Percentiles rank a stretch among this genome's conserved stretches.
Evolutionary conservation across 2,113 vertebrate species (phyloP).

Genomic region (Sisor rabdophorus): DNA sequence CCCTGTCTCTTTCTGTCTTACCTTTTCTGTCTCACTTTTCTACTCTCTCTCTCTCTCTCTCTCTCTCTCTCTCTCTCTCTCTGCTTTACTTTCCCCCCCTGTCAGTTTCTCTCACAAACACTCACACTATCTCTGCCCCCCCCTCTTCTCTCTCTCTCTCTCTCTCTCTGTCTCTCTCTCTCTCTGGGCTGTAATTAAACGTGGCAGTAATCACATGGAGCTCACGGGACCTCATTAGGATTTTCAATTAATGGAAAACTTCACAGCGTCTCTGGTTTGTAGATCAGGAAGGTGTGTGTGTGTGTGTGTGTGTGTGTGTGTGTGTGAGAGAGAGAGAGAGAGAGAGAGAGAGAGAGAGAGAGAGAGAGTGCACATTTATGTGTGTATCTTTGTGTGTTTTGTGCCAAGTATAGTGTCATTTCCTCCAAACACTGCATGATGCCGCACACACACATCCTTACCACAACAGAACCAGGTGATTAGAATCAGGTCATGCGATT

Average conservation of each 20-base stretch:
- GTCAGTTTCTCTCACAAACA: conserved; percentile 38
- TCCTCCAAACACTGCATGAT: not conserved
- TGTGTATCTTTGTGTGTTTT: conserved; percentile 19
- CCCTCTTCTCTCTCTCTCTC: conserved; percentile 52
- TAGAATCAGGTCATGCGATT: no score
- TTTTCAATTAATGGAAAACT: conserved; percentile 76
- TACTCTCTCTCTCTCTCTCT: conserved; percentile 45
- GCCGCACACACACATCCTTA: not conserved
- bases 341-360: no score
- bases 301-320: no score
- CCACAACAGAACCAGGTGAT: no score
- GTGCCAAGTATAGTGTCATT: conserved; percentile 59
- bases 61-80: conserved; percentile 48
- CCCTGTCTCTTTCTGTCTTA: conserved; percentile 36
- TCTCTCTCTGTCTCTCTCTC: conserved; percentile 56
- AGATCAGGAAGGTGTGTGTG: conserved; percentile 35
- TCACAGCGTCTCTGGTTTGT: conserved; percentile 68
- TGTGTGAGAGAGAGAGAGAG: no score
- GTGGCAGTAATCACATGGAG: conserved; percentile 73
- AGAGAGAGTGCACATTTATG: no score
- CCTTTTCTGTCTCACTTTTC: conserved; percentile 57
- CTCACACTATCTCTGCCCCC: no score
- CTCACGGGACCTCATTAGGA: conserved; percentile 79
- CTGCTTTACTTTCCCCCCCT: conserved; percentile 11
- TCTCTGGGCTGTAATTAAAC: conserved; percentile 71